These are phyloP conservation scores for Tympanoctomys barrerae DNA, from an alignment of 2,797 vertebrate species.

Conservation along the genomic window DNA sequence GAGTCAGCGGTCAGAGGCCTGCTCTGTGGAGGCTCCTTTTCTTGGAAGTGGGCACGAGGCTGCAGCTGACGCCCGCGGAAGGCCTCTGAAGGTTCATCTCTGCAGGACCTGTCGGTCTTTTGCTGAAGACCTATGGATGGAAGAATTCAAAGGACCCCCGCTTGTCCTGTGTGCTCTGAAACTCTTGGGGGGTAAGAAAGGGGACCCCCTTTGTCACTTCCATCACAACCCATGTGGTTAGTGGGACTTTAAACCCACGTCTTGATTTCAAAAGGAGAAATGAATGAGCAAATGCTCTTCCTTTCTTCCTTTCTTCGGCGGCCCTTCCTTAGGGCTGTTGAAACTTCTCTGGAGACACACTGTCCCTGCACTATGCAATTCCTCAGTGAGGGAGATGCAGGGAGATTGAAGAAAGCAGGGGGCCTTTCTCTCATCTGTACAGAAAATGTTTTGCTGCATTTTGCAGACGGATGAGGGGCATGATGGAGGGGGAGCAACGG, in stretches of 20 bases:
- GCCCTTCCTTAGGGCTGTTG: neutral
- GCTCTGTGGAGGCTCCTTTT: neutral
- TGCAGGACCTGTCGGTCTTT: no score
- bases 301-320: neutral
- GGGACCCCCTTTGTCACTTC: neutral
- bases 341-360: neutral
- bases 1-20: neutral
- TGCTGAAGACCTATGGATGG: neutral
- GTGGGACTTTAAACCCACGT: conserved; percentile 5
- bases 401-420: neutral
- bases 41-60: neutral
- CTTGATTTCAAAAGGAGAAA: conserved; percentile 40
- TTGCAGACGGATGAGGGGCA: neutral
- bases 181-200: neutral
- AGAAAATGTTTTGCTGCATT: neutral
- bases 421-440: neutral
- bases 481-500: neutral
- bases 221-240: neutral
- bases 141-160: neutral
- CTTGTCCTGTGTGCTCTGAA: neutral
- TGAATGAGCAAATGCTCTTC: neutral
- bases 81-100: neutral
- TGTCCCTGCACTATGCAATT: neutral
- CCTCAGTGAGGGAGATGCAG: neutral
- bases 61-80: no score